Base-by-base conservation (phyloP, 2,888 invertebrate genomes). In the Eulithis testata region DNA sequence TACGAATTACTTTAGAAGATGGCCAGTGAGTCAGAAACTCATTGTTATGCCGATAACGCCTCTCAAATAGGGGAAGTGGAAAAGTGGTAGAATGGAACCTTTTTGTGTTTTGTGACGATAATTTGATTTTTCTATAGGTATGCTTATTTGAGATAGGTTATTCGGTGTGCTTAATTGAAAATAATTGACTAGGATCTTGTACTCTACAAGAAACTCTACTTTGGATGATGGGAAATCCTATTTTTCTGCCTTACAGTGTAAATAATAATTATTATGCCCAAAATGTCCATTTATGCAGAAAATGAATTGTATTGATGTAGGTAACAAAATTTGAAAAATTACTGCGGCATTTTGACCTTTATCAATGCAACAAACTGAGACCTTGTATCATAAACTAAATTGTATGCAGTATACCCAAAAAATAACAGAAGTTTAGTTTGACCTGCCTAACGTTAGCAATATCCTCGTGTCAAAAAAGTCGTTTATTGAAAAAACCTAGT, bases 41-140 rank as follows among this genome's bases (percentile, higher is more conserved):
- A 91, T 93, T 93, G 93, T 93, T 90, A 79, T 84, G 43, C 68
- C 83, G 92, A 92, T 91, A 92, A 85, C 87, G 85, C 82, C 78
- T 78, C 76, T 84, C 80, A 88, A 89, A 88, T 86, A 87, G 87
- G 85, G 76, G 80, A 81, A 78, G 77, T 77, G 80, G 85, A 88
- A 85, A 87, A 89, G 83, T 86, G 84, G 78, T 49, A 59, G 49
- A 63, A 56, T 60, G 53, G 59, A 65, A 65, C 60, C 65, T 66
- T 69, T 67, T 59, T 59, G 40, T 50, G 49, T 56, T 65, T 61
- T 65, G 36, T 52, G 7, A 11, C 27, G 12, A 14, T 40, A 11
- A 51, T 49, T 56, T 36, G 6, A 27, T 44, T 37, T 63, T 21
- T 27, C 50, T 8, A 40, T 40, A 21, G 21, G 21, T 21, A 21